Evolutionary conservation across 23 tunicate genomes (phyloP), one percentile per base, ranked within the genome.

Genomic region (Halocynthia roretzi): DNA sequence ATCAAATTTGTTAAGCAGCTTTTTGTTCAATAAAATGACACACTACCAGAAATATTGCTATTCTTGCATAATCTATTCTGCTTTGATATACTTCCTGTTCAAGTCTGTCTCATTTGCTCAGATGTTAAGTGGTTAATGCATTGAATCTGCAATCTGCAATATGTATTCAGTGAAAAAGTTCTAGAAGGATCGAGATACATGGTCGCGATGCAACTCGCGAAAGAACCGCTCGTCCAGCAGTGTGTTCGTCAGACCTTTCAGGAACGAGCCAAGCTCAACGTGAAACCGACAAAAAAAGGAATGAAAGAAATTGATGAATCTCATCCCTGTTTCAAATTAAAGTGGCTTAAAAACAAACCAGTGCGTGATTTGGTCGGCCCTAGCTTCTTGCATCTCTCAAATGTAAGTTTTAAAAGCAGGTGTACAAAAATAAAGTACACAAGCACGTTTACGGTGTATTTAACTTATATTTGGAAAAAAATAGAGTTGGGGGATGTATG

Each of bases 191-290:
- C 96, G 4, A 72, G 96, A 12, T 96, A 85, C 81, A 89, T 96
- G 96, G 93, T 91, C 62, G 99, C 99, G 18, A 86, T 82, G 89
- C 96, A 96, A 69, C 76, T 96, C 55, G 99, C 99, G 12, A 61
- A 88, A 20, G 99, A 96, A 76, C 99, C 99, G 5, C 80, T 90
- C 44, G 93, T 96, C 9, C 89, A 96, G 7, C 96, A 96, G 78
- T 82, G 91, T 66, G 88, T 96, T 50, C 87, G 99, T 8, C 96
- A 96, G 56, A 80, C 83, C 7, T 93, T 93, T 56, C 62, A 65
- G 62, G 95, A 94, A 61, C 74, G 87, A 7, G 96, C 99, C 20
- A 87, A 80, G 76, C 80, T 94, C 11, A 78, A 90, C 51, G 83
- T 78, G 54, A 73, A 66, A 52, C 95, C 94, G 52, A 94, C 93